These are phyloP conservation scores for Stercorarius parasiticus DNA, from an alignment of 2,113 vertebrate genomes.

Conservation along the genomic window DNA sequence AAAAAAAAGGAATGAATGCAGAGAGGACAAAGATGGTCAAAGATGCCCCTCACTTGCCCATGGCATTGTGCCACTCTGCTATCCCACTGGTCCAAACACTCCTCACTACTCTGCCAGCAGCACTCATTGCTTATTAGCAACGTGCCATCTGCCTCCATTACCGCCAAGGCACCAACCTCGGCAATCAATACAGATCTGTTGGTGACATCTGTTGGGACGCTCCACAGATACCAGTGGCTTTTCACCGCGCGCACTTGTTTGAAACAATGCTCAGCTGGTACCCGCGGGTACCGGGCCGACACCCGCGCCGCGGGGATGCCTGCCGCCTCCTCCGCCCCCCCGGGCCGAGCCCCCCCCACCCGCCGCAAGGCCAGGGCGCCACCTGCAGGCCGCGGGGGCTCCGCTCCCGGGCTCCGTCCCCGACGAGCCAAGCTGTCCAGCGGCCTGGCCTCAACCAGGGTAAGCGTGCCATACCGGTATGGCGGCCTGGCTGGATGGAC, in stretches of 20 bases:
- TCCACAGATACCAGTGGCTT: constrained; percentile 19
- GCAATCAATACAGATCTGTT: background rate
- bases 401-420: background rate
- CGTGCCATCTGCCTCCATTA: background rate
- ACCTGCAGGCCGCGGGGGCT: background rate
- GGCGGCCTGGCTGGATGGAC: background rate
- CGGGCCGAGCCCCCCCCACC: background rate
- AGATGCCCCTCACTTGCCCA: background rate
- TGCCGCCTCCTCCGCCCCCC: background rate
- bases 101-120: background rate
- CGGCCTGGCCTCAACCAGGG: background rate
- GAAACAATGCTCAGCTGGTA: background rate
- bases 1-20: background rate
- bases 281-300: background rate
- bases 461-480: too few species aligned
- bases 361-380: background rate
- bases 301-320: background rate
- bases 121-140: background rate
- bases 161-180: background rate
- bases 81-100: background rate
- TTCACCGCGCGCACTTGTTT: background rate
- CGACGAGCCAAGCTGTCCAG: background rate
- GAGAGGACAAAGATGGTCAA: background rate
- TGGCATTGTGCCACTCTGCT: background rate
- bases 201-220: constrained; percentile 10